Evolutionary conservation across 1,140 invertebrate species (phyloP).

Genomic region (Drosophila lowei): DNA sequence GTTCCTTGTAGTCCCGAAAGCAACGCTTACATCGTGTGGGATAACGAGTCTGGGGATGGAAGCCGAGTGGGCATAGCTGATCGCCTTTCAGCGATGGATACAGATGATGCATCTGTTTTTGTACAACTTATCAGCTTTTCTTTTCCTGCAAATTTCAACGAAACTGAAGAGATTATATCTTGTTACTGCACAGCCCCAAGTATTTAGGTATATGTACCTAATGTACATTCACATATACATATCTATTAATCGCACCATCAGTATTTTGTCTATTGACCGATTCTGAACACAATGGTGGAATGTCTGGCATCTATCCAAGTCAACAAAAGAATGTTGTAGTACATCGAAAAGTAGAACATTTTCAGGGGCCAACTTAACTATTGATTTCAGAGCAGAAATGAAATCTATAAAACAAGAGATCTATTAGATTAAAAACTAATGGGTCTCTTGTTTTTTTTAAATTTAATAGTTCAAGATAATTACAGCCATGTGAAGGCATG

Average conservation of each 20-base stretch:
- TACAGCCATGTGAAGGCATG: too few species aligned
- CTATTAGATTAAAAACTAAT: too few species aligned
- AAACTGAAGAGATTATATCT: background rate
- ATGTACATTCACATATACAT: background rate
- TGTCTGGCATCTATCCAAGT: constrained; percentile 69
- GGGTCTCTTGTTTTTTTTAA: constrained; percentile 1
- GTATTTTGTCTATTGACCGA: constrained; percentile 33
- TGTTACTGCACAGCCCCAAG: background rate
- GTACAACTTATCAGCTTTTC: constrained; percentile 68
- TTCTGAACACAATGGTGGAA: constrained; percentile 54
- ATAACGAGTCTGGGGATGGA: constrained; percentile 96
- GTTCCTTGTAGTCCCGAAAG: constrained; percentile 96
- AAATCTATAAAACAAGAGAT: too few species aligned
- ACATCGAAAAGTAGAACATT: constrained; percentile 53
- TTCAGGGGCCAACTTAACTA: background rate
- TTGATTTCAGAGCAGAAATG: too few species aligned
- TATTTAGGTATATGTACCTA: too few species aligned
- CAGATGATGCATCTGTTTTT: constrained; percentile 89
- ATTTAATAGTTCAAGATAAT: too few species aligned
- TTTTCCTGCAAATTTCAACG: constrained; percentile 51
- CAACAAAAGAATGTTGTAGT: constrained; percentile 63
- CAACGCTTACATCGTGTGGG: constrained; percentile 96
- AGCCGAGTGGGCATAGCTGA: constrained; percentile 94
- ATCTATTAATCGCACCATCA: constrained; percentile 17
- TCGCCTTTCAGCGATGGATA: constrained; percentile 92